Evolutionary conservation across 2,888 invertebrate genomes (phyloP), one percentile per base, ranked within the genome.

Genomic region (Eulithis testata): DNA sequence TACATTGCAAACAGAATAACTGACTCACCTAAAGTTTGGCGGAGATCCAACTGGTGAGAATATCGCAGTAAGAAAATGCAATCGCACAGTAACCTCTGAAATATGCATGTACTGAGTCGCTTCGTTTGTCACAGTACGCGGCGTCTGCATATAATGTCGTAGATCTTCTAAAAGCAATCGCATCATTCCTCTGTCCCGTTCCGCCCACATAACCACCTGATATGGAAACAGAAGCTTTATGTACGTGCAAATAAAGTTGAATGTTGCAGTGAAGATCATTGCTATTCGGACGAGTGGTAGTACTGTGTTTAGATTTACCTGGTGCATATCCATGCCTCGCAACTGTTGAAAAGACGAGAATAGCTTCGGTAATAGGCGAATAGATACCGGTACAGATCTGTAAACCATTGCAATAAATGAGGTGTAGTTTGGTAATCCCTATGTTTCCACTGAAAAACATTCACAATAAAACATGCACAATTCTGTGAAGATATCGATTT

Each of bases 131-230:
- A 73, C 55, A 56, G 75, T 66, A 65, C 83, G 83, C 65, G 81
- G 70, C 66, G 76, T 75, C 64, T 70, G 79, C 85, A 84, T 87
- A 85, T 89, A 98, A 74, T 96, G 95, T 60, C 96, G 96, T 55
- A 98, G 91, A 87, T 98, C 97, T 79, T 96, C 97, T 76, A 99
- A 97, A 88, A 98, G 98, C 82, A 97, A 95, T 11, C 96, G 95
- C 97, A 98, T 97, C 98, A 99, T 98, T 75, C 96, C 96, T 76
- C 98, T 96, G 79, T 98, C 97, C 50, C 96, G 95, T 81, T 98
- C 98, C 5, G 98, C 98, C 98, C 98, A 98, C 90, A 97, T 95
- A 3, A 98, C 98, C 73, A 97, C 95, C 86, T 94, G 84, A 53
- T 27, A 45, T 57, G n/a, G 11, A 9, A 65, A 65, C 60, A 51